Evolutionary conservation across 1,140 invertebrate genomes (phyloP).

Genomic region (Drosophila grimshawi): DNA sequence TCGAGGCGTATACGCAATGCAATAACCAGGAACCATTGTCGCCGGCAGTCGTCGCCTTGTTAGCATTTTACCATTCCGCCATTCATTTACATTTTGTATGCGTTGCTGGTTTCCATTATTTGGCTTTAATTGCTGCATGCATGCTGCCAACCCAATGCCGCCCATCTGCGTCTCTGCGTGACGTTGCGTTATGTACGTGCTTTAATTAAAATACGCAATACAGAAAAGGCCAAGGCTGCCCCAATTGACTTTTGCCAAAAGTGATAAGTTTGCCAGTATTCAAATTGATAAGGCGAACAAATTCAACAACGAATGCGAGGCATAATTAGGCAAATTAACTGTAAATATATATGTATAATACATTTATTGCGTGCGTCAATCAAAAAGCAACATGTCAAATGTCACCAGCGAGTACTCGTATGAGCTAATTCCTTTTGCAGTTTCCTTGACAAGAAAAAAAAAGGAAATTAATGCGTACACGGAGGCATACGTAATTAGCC

Average conservation of each 20-base stretch:
- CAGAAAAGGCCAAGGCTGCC: not conserved
- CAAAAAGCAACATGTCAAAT: slow-evolving; percentile 79
- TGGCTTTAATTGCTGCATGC: slow-evolving; percentile 81
- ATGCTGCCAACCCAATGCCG: slow-evolving; percentile 15
- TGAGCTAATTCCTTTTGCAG: slow-evolving; percentile 41
- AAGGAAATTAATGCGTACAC: slow-evolving; percentile 67
- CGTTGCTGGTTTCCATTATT: slow-evolving; percentile 77
- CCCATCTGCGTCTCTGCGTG: slow-evolving; percentile 8
- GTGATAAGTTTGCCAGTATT: slow-evolving; percentile 63
- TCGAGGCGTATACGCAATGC: slow-evolving; percentile 74
- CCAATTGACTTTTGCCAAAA: slow-evolving; percentile 27
- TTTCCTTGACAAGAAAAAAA: slow-evolving; percentile 1
- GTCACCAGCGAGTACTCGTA: slow-evolving; percentile 45
- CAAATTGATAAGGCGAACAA: slow-evolving; percentile 54
- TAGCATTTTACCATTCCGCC: slow-evolving; percentile 62
- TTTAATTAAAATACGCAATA: slow-evolving; percentile 74
- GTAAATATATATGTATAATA: slow-evolving; percentile 63
- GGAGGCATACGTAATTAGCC: slow-evolving; percentile 67
- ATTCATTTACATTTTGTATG: slow-evolving; percentile 79
- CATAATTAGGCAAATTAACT: slow-evolving; percentile 76
- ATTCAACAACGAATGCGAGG: slow-evolving; percentile 1
- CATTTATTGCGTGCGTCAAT: slow-evolving; percentile 69
- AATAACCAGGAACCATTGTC: slow-evolving; percentile 45
- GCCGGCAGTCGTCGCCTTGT: slow-evolving; percentile 62
- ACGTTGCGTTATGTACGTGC: slow-evolving; percentile 59